Evolutionary conservation across 2,797 vertebrate genomes (phyloP).

Genomic region (Rhincodon typus): DNA sequence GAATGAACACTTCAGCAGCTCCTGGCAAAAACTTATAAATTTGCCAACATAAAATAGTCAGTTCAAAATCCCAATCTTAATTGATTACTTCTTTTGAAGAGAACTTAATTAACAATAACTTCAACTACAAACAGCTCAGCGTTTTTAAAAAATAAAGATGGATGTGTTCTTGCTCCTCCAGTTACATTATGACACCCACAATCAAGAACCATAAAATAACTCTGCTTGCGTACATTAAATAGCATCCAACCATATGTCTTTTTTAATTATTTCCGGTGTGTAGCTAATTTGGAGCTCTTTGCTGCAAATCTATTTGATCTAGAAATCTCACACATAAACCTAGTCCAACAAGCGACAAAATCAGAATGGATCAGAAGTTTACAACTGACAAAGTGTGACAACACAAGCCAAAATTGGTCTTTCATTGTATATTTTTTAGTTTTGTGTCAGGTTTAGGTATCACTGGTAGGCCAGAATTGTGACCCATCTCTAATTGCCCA

Average conservation of each 20-base stretch:
- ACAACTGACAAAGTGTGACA: neutral
- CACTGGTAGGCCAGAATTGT: too few species aligned
- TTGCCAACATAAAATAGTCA: neutral
- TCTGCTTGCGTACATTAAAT: neutral
- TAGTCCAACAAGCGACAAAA: neutral
- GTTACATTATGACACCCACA: neutral
- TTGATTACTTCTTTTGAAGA: neutral
- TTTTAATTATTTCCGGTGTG: neutral
- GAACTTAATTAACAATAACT: neutral
- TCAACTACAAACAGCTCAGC: neutral
- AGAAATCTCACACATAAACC: neutral
- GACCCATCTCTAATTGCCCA: too few species aligned
- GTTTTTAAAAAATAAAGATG: neutral
- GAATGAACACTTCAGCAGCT: neutral
- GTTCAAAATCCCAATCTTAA: neutral
- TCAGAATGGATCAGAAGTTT: neutral
- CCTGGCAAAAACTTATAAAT: neutral
- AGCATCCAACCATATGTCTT: neutral
- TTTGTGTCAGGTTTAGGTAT: too few species aligned
- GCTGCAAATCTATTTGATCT: neutral
- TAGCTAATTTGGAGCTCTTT: neutral
- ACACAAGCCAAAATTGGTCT: neutral
- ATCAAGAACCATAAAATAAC: neutral
- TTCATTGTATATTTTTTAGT: neutral
- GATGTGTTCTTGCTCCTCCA: neutral